Conservation (phyloP, 1,140 invertebrate genomes). For the Zaprionus lachaisei region DNA sequence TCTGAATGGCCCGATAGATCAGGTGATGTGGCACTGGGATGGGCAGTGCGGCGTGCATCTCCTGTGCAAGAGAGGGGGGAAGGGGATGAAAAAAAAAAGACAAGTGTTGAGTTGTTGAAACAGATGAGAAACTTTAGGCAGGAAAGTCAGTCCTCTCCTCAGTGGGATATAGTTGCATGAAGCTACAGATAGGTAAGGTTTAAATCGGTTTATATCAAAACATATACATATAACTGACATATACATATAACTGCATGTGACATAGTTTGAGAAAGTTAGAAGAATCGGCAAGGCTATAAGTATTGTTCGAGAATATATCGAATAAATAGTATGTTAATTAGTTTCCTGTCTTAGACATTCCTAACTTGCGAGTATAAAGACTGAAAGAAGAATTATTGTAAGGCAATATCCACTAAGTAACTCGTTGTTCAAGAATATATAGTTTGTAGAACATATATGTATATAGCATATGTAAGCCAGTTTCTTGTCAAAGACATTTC, state of each 20-base stretch:
- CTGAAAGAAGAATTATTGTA: no score
- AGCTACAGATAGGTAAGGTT: no score
- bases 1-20: conserved; percentile 60
- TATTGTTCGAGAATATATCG: no score
- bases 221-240: no score
- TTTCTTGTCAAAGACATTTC: background rate
- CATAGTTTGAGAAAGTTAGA: no score
- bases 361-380: no score
- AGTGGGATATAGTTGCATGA: no score
- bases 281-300: no score
- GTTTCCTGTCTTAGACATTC: no score
- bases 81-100: background rate
- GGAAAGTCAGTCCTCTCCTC: background rate
- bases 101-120: background rate
- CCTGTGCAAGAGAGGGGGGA: conserved; percentile 1
- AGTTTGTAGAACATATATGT: background rate
- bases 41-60: conserved; percentile 57
- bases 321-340: no score
- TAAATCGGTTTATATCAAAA: no score
- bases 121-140: background rate
- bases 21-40: conserved; percentile 66
- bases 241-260: no score
- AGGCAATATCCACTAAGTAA: background rate
- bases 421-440: background rate
- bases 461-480: background rate